Evolutionary conservation across 2,888 invertebrate species (phyloP), one percentile per base, ranked within the genome.

Genomic region (Melinopterus prodromus): DNA sequence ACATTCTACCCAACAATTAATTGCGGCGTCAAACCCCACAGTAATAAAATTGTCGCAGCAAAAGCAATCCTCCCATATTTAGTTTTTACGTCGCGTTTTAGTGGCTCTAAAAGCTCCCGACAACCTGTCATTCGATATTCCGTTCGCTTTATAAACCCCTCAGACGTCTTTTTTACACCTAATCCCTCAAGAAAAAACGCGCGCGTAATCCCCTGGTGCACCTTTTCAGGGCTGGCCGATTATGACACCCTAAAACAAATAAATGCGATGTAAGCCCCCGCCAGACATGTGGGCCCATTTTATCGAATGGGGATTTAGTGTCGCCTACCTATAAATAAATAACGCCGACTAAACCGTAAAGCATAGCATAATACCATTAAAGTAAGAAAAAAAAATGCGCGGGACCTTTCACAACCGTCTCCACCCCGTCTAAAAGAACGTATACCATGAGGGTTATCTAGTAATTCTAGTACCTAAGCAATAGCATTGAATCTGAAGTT

Each of bases 221-320:
- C 79, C 79, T 80, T 79, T 77, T 77, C 74, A 80, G 77, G 53
- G 74, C 77, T 74, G 74, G 53, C 69, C 71, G 74, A 80, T 77
- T 80, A 80, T 77, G 75, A 77, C 79, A 80, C 79, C 79, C 81
- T 75, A 79, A 81, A 77, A 81, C 79, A 81, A 81, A 81, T 79
- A 81, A 77, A 79, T 79, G 79, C 71, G 75, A 70, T 76, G 74
- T 79, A 80, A 80, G 78, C 80, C 74, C 76, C n/a, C 74, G 74
- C 36, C 35, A 77, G 70, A 80, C 80, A 79, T 80, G 79, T 80
- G 80, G 80, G 74, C 71, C 35, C 77, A 77, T 79, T 81, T 77
- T 80, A 53, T 53, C 53, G 53, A 53, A 53, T 53, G 53, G 53
- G 53, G 53, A 53, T 53, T 53, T 53, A 53, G 53, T 53, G 53